Evolutionary conservation across 2,797 vertebrate genomes (phyloP).

Genomic region (Neomorphus geoffroyi): DNA sequence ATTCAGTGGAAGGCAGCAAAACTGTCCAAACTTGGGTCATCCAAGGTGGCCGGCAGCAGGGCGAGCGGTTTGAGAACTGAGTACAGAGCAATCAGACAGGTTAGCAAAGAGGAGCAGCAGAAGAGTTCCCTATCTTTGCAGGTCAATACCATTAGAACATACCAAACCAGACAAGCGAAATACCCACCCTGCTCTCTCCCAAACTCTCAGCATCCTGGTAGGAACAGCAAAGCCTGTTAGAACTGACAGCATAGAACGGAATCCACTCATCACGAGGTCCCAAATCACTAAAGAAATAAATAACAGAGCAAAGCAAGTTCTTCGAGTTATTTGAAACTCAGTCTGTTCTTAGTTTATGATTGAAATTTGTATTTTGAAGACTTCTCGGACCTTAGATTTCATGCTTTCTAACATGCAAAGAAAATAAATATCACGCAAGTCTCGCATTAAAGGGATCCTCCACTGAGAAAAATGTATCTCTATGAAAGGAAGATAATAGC

Average conservation of each 20-base stretch:
- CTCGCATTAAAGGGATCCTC: background rate
- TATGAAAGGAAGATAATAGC: background rate
- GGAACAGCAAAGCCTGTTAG: background rate
- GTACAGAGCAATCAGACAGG: conserved; percentile 17
- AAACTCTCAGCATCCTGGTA: background rate
- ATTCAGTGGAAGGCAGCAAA: background rate
- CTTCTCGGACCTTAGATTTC: background rate
- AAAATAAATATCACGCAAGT: background rate
- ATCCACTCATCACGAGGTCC: background rate
- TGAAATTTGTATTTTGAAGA: background rate
- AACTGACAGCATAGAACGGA: background rate
- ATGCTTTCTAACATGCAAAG: background rate
- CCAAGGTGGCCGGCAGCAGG: background rate
- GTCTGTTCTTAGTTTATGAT: background rate
- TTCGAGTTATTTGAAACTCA: background rate
- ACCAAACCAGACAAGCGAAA: background rate
- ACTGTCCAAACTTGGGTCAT: background rate
- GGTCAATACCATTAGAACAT: background rate
- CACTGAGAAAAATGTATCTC: background rate
- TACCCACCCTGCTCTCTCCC: background rate
- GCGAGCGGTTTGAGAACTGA: background rate
- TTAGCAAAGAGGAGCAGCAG: background rate
- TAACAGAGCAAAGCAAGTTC: background rate
- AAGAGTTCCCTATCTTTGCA: background rate
- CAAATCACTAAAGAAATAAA: background rate